phyloP scores from a whole-genome alignment of 2,113 vertebrate species.

The Notarius lentiginosus region DNA sequence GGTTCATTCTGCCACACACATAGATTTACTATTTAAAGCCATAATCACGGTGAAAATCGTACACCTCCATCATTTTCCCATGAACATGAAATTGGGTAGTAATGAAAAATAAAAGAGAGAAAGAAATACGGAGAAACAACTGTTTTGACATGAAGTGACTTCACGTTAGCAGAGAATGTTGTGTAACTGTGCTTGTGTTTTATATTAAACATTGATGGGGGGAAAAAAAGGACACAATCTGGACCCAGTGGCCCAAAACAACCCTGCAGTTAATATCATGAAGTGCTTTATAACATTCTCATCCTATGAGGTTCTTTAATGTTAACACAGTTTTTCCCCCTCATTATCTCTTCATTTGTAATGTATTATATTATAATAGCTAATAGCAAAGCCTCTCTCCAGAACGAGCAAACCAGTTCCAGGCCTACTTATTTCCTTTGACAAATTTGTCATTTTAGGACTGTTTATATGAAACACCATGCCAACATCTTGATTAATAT shows the following conservation, averaged over 20 bases:
- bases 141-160: not conserved
- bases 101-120: not conserved
- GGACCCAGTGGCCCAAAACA: not conserved
- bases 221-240: not conserved
- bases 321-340: not conserved
- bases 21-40: not conserved
- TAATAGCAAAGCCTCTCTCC: not conserved
- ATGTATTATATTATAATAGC: not conserved
- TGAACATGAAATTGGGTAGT: not conserved
- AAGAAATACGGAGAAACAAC: too few species aligned
- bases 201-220: not conserved
- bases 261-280: not conserved
- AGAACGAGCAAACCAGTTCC: too few species aligned
- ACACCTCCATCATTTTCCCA: not conserved
- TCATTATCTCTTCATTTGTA: not conserved
- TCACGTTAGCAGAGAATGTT: not conserved
- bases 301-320: not conserved
- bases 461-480: conserved; percentile 7
- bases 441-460: not conserved
- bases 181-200: not conserved
- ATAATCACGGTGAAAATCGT: not conserved
- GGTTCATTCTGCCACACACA: conserved; percentile 8
- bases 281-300: not conserved
- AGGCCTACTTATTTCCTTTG: not conserved
- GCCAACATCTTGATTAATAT: not conserved